Conservation (phyloP, 1,140 invertebrate species). For the Carcinoscorpius rotundicauda region DNA sequence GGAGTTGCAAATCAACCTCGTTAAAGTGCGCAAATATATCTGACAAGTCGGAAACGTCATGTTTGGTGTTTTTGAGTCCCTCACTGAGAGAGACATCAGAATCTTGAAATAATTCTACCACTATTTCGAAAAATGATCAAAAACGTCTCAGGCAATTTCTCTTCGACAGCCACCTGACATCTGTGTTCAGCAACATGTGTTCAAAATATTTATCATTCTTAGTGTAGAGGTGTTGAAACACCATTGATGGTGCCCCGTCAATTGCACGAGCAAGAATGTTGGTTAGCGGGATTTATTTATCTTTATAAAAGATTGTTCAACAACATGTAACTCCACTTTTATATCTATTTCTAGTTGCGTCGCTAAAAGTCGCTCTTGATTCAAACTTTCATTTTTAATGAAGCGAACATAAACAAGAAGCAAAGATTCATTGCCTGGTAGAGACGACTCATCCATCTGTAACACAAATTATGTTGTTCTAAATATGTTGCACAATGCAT, state of each 20-base stretch:
- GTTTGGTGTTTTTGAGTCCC: conserved; percentile 8
- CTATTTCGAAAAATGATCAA: too few species aligned
- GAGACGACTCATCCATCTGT: conserved; percentile 21
- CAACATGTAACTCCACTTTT: conserved; percentile 11
- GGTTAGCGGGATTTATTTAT: conserved; percentile 25
- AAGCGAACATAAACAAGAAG: conserved; percentile 17
- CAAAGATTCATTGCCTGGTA: conserved; percentile 19
- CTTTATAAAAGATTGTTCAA: conserved; percentile 26
- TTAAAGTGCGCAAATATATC: conserved; percentile 20
- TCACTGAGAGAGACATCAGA: conserved; percentile 14
- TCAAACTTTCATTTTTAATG: conserved; percentile 9
- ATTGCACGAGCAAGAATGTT: conserved; percentile 29
- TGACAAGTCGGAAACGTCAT: conserved; percentile 19
- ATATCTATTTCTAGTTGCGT: conserved; percentile 16
- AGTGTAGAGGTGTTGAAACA: conserved; percentile 19
- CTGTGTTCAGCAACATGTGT: conserved; percentile 14
- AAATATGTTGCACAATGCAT: conserved; percentile 10
- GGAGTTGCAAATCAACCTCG: conserved; percentile 19
- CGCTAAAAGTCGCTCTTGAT: conserved; percentile 11
- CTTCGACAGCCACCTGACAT: conserved; percentile 19
- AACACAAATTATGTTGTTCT: conserved; percentile 17
- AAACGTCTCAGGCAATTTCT: conserved; percentile 15
- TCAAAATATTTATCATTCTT: conserved; percentile 21
- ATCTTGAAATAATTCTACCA: conserved; percentile 8
- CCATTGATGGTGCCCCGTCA: conserved; percentile 27